Base-by-base conservation (phyloP, 2,888 invertebrate species). In the Melanostoma scalare region DNA sequence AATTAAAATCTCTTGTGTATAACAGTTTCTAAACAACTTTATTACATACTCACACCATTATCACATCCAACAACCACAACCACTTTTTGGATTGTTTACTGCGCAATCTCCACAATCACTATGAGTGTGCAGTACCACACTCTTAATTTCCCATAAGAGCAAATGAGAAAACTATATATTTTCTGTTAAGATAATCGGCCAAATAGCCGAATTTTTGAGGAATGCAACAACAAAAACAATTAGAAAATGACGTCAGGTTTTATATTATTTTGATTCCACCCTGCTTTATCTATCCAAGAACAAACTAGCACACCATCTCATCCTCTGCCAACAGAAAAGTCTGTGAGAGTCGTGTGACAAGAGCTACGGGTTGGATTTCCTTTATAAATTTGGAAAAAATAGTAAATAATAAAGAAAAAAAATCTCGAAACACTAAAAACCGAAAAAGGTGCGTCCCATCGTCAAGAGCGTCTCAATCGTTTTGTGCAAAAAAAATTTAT, bases 171-270 rank as follows among this genome's bases (percentile, higher is more conserved):
- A 63, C 50, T 30, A 20, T 50, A 63, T 63, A n/a, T 2, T 6
- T 48, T 20, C 4, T 38, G 30, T 8, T 63, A 4, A 33, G 42
- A 58, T 53, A 71, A 56, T 60, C 53, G 20, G 20, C 20, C 20
- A 20, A 20, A 20, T 46, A 40, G 44, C 71, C 58, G 63, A 69
- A 50, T 50, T 38, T 53, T 36, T 58, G 55, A 53, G 20, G 36
- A 72, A 38, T 60, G 31, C 72, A 82, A 77, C 77, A 82, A 77
- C 77, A 82, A 82, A 58, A 65, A 74, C 63, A 53, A 77, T 74
- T 77, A 73, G 77, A 77, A 77, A 42, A 82, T 82, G 82, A 82
- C 82, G 82, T 82, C 78, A 82, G 55, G 65, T 30, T 6, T 20
- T 76, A 35, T 44, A 38, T 56, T 65, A 76, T 69, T 69, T 72